Evolutionary conservation across 2,113 vertebrate species (phyloP).

Genomic region (Promerops cafer): DNA sequence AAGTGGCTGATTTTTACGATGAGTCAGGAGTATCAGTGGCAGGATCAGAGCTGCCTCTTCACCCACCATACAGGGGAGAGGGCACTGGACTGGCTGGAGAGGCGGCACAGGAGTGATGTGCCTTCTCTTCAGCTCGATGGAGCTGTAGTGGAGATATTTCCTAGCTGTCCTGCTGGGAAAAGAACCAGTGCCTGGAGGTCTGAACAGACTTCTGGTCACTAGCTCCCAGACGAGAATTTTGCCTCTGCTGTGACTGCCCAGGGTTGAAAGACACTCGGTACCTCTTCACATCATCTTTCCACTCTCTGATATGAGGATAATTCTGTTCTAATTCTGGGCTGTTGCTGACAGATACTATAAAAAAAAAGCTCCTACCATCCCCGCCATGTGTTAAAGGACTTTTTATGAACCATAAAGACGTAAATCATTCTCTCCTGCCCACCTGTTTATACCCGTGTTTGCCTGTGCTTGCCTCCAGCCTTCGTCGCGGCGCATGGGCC

Average conservation of each 20-base stretch:
- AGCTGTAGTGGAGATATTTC: background rate
- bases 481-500: conserved; percentile 89
- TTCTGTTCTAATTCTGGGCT: background rate
- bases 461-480: conserved; percentile 73
- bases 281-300: background rate
- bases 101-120: accelerated
- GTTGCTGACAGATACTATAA: background rate
- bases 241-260: background rate
- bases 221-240: background rate
- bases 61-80: background rate
- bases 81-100: accelerated
- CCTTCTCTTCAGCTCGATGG: background rate
- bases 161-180: background rate
- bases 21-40: background rate
- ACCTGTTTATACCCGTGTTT: background rate
- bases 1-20: background rate
- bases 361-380: background rate
- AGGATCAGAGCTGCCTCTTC: background rate
- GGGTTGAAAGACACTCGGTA: background rate
- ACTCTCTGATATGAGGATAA: background rate
- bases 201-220: background rate
- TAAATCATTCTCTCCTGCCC: background rate
- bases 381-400: background rate
- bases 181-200: background rate
- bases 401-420: background rate